These are phyloP conservation scores for human (Homo sapiens) DNA, from an alignment of 2,113 vertebrate genomes.

Conservation along the genomic window GRCh38 chr20:35649001-35649500, in stretches of 20 bases:
- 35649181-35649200: constrained; percentile 54
- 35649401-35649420: constrained; percentile 40
- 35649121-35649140: constrained; percentile 63
- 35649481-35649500: constrained; percentile 52
- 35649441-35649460: constrained; percentile 39
- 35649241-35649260: constrained; percentile 53
- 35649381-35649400: constrained; percentile 37
- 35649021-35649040: constrained; percentile 57
- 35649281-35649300: constrained; percentile 47
- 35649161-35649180: constrained; percentile 51
- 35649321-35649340: constrained; percentile 27
- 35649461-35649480: constrained; percentile 50
- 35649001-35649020: constrained; percentile 61
- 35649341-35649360: constrained; percentile 52
- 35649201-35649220: constrained; percentile 30
- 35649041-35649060: constrained; percentile 32
- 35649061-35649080: constrained; percentile 48
- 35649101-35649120: constrained; percentile 45
- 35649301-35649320: constrained; percentile 57
- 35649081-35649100: constrained; percentile 63
- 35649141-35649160: constrained; percentile 54
- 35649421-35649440: constrained; percentile 54
- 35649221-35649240: constrained; percentile 62
- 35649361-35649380: constrained; percentile 35
- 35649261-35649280: constrained; percentile 41